These are phyloP conservation scores for Zoroaster sp. DNA, from an alignment of 53 echinoderm and acorn worm genomes.

Conservation along the genomic window DNA sequence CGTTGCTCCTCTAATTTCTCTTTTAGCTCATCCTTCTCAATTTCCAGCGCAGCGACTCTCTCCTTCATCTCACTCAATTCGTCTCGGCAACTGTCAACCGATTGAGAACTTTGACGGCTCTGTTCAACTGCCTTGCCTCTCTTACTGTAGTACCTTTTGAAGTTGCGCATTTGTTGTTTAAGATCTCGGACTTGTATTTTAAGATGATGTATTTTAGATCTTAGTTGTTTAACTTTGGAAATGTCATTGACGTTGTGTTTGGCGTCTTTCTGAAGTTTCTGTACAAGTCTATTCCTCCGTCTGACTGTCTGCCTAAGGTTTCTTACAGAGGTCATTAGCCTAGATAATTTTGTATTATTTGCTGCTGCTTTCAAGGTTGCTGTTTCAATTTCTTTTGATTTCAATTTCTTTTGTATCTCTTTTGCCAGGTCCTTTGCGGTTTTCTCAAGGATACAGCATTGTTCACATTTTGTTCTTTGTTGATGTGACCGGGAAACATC, in stretches of 20 bases:
- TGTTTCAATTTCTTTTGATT: too few species aligned
- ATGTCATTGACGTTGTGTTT: background rate
- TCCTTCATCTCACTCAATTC: background rate
- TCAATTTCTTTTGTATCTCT: too few species aligned
- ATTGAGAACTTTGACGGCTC: background rate
- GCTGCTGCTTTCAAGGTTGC: too few species aligned
- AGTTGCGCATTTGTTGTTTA: background rate
- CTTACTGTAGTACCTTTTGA: background rate
- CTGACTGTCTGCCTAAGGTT: too few species aligned
- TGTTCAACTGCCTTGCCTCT: background rate
- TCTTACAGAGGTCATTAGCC: too few species aligned
- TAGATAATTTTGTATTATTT: too few species aligned
- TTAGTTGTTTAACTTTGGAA: background rate
- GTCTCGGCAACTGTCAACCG: background rate
- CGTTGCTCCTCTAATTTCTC: background rate
- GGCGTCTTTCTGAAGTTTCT: too few species aligned
- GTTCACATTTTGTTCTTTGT: too few species aligned
- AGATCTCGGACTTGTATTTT: background rate
- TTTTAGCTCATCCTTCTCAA: background rate
- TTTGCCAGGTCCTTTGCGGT: too few species aligned
- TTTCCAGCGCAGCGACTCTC: background rate
- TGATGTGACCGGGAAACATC: too few species aligned
- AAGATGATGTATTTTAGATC: background rate
- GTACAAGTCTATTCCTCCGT: too few species aligned
- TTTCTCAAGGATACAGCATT: too few species aligned